Evolutionary conservation across 2,113 vertebrate species (phyloP).

Genomic region (Gymnarchus niloticus): DNA sequence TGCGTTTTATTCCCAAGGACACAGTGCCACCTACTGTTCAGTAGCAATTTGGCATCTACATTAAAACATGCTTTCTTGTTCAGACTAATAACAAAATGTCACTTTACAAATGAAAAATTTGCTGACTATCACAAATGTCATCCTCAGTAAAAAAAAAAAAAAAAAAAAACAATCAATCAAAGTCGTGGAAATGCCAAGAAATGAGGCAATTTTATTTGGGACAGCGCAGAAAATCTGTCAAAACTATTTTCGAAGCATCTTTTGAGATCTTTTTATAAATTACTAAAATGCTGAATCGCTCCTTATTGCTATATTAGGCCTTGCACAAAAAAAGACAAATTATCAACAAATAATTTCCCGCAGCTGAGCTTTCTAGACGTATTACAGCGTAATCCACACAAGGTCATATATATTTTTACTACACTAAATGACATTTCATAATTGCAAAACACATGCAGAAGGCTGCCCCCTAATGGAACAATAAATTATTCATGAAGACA

Average conservation of each 20-base stretch:
- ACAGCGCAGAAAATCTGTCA: not conserved
- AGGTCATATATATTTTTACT: not conserved
- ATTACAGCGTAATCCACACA: not conserved
- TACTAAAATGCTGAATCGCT: not conserved
- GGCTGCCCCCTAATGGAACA: not conserved
- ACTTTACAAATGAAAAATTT: not conserved
- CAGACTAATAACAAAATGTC: not conserved
- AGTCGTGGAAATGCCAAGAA: not conserved
- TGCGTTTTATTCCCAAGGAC: not conserved
- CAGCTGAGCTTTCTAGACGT: not conserved
- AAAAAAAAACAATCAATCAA: not conserved
- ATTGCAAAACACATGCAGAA: not conserved
- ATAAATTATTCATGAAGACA: not conserved
- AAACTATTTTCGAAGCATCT: not conserved
- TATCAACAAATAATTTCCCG: not conserved
- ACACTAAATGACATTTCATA: not conserved
- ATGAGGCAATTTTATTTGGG: not conserved
- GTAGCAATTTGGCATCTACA: not conserved
- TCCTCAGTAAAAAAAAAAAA: not conserved
- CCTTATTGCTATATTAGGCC: not conserved
- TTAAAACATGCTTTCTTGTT: not conserved
- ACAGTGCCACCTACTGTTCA: conserved; percentile 12
- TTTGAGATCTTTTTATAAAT: not conserved
- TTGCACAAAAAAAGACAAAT: not conserved
- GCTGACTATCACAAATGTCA: not conserved